A percentile compares a stretch with the other conserved stretches of the same genome.
Conservation (phyloP, 2,113 vertebrate genomes). For the Nesoenas mayeri region DNA sequence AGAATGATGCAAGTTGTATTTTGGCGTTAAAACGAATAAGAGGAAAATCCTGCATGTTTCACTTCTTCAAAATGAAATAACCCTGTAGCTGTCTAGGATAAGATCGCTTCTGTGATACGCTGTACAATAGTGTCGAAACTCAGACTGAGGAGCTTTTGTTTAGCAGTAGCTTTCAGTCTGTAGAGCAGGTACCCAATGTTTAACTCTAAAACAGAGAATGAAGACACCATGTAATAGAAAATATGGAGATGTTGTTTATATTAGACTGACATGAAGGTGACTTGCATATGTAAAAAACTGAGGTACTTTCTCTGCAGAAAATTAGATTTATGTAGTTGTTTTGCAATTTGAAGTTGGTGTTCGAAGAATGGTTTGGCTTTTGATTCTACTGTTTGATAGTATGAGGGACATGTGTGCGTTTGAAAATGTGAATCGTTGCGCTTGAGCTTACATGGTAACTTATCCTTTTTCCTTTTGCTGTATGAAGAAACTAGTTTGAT, state of each 20-base stretch:
- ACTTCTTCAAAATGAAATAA: not conserved
- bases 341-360: not conserved
- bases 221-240: not conserved
- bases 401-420: not conserved
- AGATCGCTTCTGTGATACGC: not conserved
- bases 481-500: not conserved
- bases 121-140: not conserved
- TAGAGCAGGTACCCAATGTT: not conserved
- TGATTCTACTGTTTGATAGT: rapidly evolving
- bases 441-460: not conserved
- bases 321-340: not conserved
- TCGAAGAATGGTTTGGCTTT: not conserved
- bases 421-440: not conserved
- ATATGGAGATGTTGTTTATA: rapidly evolving
- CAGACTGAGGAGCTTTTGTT: not conserved
- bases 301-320: not conserved
- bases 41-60: not conserved
- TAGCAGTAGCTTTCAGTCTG: not conserved
- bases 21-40: not conserved
- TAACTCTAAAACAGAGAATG: not conserved
- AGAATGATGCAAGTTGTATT: not conserved
- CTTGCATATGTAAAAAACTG: not conserved
- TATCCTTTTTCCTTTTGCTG: not conserved
- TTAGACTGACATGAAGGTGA: not conserved
- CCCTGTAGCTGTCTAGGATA: not conserved